phyloP scores from a whole-genome alignment of 2,797 vertebrate species.

The Microtus agrestis region DNA sequence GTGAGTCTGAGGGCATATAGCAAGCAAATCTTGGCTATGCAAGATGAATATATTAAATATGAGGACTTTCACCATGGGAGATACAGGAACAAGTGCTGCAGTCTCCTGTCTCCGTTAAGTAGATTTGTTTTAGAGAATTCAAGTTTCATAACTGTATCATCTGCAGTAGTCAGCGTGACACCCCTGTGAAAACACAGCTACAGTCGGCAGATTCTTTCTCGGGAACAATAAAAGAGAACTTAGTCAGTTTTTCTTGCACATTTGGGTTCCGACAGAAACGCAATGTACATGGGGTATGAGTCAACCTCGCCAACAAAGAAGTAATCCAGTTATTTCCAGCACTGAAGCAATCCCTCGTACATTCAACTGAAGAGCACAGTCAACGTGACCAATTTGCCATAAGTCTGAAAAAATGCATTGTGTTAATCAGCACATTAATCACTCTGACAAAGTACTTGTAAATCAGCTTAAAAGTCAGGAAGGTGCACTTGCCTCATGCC shows the following conservation, averaged over 20 bases:
- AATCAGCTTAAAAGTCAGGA: neutral
- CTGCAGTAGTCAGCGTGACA: neutral
- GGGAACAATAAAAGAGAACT: neutral
- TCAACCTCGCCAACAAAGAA: neutral
- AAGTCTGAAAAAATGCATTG: neutral
- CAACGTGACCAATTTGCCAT: neutral
- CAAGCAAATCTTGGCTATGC: neutral
- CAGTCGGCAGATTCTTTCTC: neutral
- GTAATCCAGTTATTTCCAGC: neutral
- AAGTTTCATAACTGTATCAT: neutral
- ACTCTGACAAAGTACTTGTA: neutral
- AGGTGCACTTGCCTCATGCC: neutral
- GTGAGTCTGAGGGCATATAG: neutral
- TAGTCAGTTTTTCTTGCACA: neutral
- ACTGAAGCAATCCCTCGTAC: neutral
- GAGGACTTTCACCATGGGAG: neutral
- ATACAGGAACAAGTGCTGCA: neutral
- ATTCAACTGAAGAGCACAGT: neutral
- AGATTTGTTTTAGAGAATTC: conserved; percentile 10
- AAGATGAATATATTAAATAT: neutral
- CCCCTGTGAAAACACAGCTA: neutral
- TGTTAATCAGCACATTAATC: neutral
- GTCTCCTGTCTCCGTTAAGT: neutral
- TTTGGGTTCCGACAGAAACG: neutral
- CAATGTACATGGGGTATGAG: neutral